Percentiles rank a stretch among this genome's conserved stretches.
These are phyloP conservation scores for Muscidifurax raptorellus DNA, from an alignment of 1,140 invertebrate species.

Conservation along the genomic window DNA sequence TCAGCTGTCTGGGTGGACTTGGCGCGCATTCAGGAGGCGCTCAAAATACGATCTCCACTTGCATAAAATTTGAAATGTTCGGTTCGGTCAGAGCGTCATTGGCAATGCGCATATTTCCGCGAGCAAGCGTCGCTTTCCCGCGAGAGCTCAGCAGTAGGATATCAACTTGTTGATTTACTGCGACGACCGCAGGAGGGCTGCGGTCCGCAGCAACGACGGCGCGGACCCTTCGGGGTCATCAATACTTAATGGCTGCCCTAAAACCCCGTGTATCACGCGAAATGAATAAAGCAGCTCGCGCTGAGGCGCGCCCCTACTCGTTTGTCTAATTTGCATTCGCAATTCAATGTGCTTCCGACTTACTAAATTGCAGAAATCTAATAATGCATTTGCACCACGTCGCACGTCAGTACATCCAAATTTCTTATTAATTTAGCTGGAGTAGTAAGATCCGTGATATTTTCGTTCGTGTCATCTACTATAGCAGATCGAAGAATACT, in stretches of 20 bases:
- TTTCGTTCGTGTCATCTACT: background rate
- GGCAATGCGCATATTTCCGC: constrained; percentile 25
- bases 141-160: constrained; percentile 55
- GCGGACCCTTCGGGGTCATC: constrained; percentile 62
- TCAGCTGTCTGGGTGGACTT: background rate
- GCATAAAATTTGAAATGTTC: background rate
- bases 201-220: constrained; percentile 58
- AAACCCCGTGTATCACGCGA: constrained; percentile 58
- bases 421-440: no score
- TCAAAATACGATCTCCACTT: background rate
- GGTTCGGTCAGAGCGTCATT: constrained; percentile 6
- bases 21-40: no score
- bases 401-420: no score
- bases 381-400: no score
- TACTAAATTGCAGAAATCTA: no score
- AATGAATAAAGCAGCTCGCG: constrained; percentile 26
- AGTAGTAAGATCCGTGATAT: no score
- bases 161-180: constrained; percentile 74
- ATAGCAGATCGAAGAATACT: background rate
- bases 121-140: background rate
- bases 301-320: constrained; percentile 24
- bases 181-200: constrained; percentile 60
- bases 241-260: constrained; percentile 67
- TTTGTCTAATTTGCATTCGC: constrained; percentile 39
- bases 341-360: background rate